Base-by-base conservation (phyloP, 2,797 vertebrate genomes). In the Bovichtus variegatus region DNA sequence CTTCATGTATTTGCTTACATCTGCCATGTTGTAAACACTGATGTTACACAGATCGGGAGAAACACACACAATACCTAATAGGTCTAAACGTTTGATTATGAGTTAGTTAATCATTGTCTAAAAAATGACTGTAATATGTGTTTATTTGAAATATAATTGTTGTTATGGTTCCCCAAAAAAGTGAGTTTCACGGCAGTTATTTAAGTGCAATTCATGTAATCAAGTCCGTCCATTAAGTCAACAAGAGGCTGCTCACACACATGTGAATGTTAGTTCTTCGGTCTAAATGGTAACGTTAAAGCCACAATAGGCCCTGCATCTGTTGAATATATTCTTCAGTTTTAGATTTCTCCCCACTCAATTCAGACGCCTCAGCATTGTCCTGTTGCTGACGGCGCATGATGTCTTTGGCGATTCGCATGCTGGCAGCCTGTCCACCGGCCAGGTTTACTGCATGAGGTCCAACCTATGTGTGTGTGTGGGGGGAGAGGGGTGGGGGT, bases 381-480 rank as follows among this genome's bases (percentile, higher is more conserved):
- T 67, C 43, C 47, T 60, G 62, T 3, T 75, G 64, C 23, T 71
- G 88, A 23, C 29, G 70, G 0, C 18, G 10, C 23, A 86, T 65
- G 64, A 96, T 93, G 76, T 93, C 85, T 36, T 89, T 93, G n/a
- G 93, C 84, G 21, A 96, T 96, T 25, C 95, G 89, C 40, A 87
- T 50, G 63, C 94, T 93, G 29, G 95, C 93, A 19, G 95, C 95
- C 77, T 96, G 95, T 74, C 95, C 95, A 0, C 95, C 95, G 15
- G 95, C 95, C 34, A 96, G 87, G 84, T 96, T 96, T 10, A 96
- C 91, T 9, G 95, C 95, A 82, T 96, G 95, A 85, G 95, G 95
- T 66, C 95, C 95, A 36, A 96, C 87, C 95, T 96, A 84, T 46
- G 23, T 15, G 54, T 21, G 19, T 9, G n/a, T n/a, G n/a, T n/a